Percentiles rank a stretch among this genome's conserved stretches.
These are phyloP conservation scores for Cylloceria caligata DNA, from an alignment of 2,888 invertebrate genomes.

Conservation along the genomic window DNA sequence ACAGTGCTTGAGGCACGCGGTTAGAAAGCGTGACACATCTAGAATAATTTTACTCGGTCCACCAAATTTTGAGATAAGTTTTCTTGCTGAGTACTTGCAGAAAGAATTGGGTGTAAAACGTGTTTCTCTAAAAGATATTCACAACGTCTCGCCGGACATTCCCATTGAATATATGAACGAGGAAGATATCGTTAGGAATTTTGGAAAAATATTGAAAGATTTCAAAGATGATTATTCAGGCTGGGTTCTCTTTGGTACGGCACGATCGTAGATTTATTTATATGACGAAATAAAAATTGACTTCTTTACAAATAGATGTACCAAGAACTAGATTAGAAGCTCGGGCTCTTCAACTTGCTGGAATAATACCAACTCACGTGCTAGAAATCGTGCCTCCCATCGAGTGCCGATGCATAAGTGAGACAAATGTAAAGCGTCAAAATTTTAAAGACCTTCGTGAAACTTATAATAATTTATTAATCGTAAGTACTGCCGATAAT, in stretches of 20 bases:
- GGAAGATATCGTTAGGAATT: conserved; percentile 77
- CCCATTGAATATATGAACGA: conserved; percentile 66
- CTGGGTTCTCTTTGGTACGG: conserved; percentile 83
- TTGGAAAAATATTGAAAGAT: conserved; percentile 80
- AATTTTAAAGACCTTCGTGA: conserved; percentile 82
- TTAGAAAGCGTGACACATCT: conserved; percentile 85
- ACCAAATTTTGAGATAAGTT: conserved; percentile 81
- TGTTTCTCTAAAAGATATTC: conserved; percentile 66
- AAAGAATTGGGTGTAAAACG: conserved; percentile 68
- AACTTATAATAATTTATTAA: conserved; percentile 80
- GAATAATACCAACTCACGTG: conserved; percentile 86
- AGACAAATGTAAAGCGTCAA: conserved; percentile 68
- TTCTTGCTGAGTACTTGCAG: conserved; percentile 72
- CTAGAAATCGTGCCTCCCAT: conserved; percentile 82
- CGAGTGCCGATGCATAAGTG: conserved; percentile 18
- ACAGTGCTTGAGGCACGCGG: conserved; percentile 85
- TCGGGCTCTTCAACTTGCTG: conserved; percentile 83
- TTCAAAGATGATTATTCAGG: conserved; percentile 76
- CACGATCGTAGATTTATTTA: background rate
- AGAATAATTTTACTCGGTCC: conserved; percentile 87
- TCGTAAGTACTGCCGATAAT: conserved; percentile 74
- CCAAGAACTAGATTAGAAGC: conserved; percentile 85
- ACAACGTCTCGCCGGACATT: conserved; percentile 39
- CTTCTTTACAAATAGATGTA: conserved; percentile 79
- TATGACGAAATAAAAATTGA: background rate